Base-by-base conservation (phyloP, 2,888 invertebrate species). In the Danaus chrysippus region DNA sequence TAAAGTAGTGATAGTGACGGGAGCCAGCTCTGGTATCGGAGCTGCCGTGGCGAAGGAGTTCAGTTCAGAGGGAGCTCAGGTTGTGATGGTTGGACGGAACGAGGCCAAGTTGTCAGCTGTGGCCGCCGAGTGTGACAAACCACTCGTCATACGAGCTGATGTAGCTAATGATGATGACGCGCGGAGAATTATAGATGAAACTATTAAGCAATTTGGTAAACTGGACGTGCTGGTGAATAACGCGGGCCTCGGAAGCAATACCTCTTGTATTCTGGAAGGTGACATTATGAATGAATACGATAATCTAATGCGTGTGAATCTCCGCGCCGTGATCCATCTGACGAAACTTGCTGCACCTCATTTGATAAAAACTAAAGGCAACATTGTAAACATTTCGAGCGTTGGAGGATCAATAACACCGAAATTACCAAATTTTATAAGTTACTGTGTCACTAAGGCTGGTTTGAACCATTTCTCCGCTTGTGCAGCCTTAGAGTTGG, bases 401-500 rank as follows among this genome's bases (percentile, higher is more conserved):
- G 11, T 49, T 17, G 56, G 70, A 1, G 61, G 23, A 34, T 66
- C 67, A 58, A 62, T 66, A 6, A 49, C 54, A 12, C 3, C 49
- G 1, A n/a, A n/a, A 13, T 3, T 41, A n/a, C 17, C 61, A 12
- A 10, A 23, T 0, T 52, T 63, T 13, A 49, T 66, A 13, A 59
- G 64, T 3, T 73, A 71, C 54, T 55, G 65, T 15, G 54, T 64
- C 2, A 59, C 69, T 3, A 73, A 74, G 58, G 72, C 71, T 1
- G 71, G 94, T 3, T 73, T 95, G 12, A 95, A 96, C 80, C 95
- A 95, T 74, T 92, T 96, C 67, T 95, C 96, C 0, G 85, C 92
- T 67, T 94, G 94, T 73, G 82, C 92, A 10, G 95, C 96, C 10
- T 77, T 95, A 54, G 95, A 93, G 72, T 78, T 93, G 15, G 93